Conservation (phyloP, 2,888 invertebrate species). For the Ypsolopha scabrella region DNA sequence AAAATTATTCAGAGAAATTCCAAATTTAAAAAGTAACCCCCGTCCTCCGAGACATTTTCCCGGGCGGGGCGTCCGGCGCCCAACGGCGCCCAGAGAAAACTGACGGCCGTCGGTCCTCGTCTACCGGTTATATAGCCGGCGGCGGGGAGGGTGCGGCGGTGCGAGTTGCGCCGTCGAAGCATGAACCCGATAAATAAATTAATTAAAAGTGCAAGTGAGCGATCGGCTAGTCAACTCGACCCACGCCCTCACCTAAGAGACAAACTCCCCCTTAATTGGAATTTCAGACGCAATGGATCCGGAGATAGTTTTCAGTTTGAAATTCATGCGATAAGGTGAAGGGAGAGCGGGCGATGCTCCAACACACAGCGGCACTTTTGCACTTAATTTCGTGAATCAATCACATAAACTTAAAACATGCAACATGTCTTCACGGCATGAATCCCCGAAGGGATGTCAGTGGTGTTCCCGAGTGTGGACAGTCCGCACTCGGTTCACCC, state of each 20-base stretch:
- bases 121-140: constrained; percentile 47
- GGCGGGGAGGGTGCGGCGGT: constrained; percentile 44
- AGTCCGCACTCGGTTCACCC: too few relatives aligned
- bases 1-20: constrained; percentile 9
- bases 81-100: constrained; percentile 54
- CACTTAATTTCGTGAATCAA: too few relatives aligned
- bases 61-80: constrained; percentile 44
- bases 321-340: constrained; percentile 6
- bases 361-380: too few relatives aligned
- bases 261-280: constrained; percentile 50
- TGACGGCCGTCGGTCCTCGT: constrained; percentile 53
- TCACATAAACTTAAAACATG: too few relatives aligned
- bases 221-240: constrained; percentile 55
- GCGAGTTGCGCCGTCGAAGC: constrained; percentile 67
- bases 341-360: too few relatives aligned
- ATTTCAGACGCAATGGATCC: constrained; percentile 40
- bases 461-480: too few relatives aligned
- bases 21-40: constrained; percentile 40
- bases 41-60: constrained; percentile 46
- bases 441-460: too few relatives aligned
- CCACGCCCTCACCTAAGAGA: constrained; percentile 17
- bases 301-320: constrained; percentile 35
- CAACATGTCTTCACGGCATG: too few relatives aligned
- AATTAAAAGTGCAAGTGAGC: constrained; percentile 72
- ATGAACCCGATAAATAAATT: constrained; percentile 70